phyloP scores from a whole-genome alignment of 2,888 invertebrate genomes.

The Eilema caniola region DNA sequence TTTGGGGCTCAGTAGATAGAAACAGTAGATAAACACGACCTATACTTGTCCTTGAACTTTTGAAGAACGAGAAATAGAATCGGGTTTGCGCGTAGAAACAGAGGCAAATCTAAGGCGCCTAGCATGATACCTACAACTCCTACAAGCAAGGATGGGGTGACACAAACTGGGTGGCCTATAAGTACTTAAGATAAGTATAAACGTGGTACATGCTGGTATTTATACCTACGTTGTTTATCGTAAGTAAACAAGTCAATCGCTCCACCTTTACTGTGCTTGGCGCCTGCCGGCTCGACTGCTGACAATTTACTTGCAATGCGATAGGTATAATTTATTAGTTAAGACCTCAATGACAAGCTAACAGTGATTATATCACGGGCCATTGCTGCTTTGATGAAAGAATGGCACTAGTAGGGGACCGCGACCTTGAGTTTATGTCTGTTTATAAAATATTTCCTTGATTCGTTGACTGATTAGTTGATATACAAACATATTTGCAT shows the following conservation, averaged over 20 bases:
- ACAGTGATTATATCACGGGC: not conserved
- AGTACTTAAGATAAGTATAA: not conserved
- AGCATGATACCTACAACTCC: too few species aligned
- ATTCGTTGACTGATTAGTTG: not conserved
- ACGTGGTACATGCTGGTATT: not conserved
- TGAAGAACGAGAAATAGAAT: too few species aligned
- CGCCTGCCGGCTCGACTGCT: not conserved
- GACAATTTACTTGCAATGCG: not conserved
- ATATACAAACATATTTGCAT: not conserved
- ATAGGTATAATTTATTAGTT: conserved; percentile 6
- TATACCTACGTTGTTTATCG: conserved; percentile 8
- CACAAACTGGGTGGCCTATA: not conserved
- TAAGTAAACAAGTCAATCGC: not conserved
- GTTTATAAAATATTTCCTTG: conserved; percentile 10
- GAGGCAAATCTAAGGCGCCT: too few species aligned
- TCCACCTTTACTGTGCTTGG: not conserved
- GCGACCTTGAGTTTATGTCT: conserved; percentile 2
- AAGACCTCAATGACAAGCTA: not conserved
- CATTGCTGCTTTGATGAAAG: conserved; percentile 11
- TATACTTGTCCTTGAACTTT: too few species aligned
- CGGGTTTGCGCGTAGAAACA: too few species aligned
- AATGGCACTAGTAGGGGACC: not conserved
- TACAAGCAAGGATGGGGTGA: too few species aligned
- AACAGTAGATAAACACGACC: too few species aligned
- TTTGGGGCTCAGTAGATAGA: too few species aligned